A percentile compares a stretch with the other conserved stretches of the same genome.
These are phyloP conservation scores for Chrysemys picta DNA, from an alignment of 2,113 vertebrate species.

Conservation along the genomic window DNA sequence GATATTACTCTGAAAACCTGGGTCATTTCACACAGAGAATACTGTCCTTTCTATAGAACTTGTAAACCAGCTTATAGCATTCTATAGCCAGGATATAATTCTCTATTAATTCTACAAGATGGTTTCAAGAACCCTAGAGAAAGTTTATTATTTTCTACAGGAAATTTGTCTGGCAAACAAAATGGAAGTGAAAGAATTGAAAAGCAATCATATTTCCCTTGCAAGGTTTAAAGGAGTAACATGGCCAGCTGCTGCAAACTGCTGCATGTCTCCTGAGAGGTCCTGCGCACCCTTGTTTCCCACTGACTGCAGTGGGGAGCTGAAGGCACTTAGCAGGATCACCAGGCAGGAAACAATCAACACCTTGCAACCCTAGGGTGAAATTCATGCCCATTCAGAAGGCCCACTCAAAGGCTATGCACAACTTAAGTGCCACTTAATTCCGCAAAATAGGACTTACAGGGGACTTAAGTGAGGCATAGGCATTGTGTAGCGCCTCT, in stretches of 20 bases:
- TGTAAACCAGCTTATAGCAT: not conserved
- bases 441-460: constrained; percentile 21
- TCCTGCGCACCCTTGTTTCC: not conserved
- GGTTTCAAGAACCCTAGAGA: not conserved
- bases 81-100: fast-evolving
- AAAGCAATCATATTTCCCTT: not conserved
- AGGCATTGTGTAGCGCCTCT: not conserved
- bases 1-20: not conserved
- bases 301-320: not conserved
- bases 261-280: not conserved
- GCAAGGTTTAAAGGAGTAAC: not conserved
- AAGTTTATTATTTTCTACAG: not conserved
- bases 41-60: not conserved
- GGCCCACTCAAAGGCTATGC: not conserved
- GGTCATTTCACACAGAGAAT: not conserved
- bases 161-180: not conserved
- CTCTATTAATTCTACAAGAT: not conserved
- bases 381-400: not conserved
- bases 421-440: not conserved
- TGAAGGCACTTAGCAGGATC: not conserved
- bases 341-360: not conserved
- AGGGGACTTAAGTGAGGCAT: not conserved
- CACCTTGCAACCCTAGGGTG: fast-evolving
- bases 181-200: not conserved
- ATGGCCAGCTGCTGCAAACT: not conserved